Evolutionary conservation across 2,113 vertebrate genomes (phyloP), one percentile per base, ranked within the genome.

Genomic region (Ellobius talpinus): DNA sequence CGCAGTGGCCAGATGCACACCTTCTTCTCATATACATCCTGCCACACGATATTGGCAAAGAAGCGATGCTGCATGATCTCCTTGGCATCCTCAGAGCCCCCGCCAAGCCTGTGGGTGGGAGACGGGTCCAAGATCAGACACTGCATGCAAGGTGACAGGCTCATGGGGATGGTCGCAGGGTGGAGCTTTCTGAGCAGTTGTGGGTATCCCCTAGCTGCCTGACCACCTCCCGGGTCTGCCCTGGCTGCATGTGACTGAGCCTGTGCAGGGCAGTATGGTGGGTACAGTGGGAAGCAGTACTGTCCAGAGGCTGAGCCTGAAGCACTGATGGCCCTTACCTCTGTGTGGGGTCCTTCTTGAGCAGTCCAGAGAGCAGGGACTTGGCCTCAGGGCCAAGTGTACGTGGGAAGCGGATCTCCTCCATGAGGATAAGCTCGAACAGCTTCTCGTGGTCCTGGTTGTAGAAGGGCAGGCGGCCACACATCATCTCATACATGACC

Each of bases 41-140:
- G 99, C 99, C 99, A 99, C 98, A 99, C 99, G 58, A 99, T 99
- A 97, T 99, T 99, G 94, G 99, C 98, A 61, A 99, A 99, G 98
- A 99, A 99, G 97, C 99, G 99, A 98, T 99, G 99, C 98, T 99
- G 99, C 99, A 99, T 99, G 96, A 99, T 99, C 98, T 99, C 99
- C 98, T 99, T 99, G 78, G 99, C 99, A 9, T 99, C 99, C 87
- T 99, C 99, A 0, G 99, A 98, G 88, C 99, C 99, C 0, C 99
- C 99, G 3, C 99, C 99, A 97, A 99, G 99, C 99, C 99, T 99
- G 98, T 63, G 10, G 70, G 50, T 11, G 2, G 42, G 39, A 82
- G 10, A 85, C 1, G 2, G 55, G 16, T 50, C 23, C 63, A 6
- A 45, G 39, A 13, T 3, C 81, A 1, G 78, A 6, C 0, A 9